Conservation (phyloP, 2,888 invertebrate genomes). For the Andrena trimmerana region DNA sequence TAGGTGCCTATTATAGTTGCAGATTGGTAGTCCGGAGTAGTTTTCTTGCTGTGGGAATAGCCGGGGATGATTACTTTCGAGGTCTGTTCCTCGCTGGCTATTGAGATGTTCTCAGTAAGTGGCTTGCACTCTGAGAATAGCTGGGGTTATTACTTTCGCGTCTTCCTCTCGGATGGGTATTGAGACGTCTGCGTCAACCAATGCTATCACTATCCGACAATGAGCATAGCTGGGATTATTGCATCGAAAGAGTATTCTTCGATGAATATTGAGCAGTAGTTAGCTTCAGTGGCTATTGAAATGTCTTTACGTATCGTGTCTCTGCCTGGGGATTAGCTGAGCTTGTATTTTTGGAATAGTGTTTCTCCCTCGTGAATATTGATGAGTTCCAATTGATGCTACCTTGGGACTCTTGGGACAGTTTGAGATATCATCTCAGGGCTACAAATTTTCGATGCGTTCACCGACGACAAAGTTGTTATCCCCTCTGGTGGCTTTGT, state of each 20-base stretch:
- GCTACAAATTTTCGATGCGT: not conserved
- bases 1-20: too few species aligned
- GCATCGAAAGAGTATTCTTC: not conserved
- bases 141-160: conserved; percentile 6
- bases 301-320: not conserved
- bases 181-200: not conserved
- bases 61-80: not conserved
- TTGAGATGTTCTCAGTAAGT: conserved; percentile 5
- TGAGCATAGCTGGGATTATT: conserved; percentile 14
- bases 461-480: not conserved
- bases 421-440: not conserved
- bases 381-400: not conserved
- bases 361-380: not conserved
- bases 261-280: conserved; percentile 8
- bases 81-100: not conserved
- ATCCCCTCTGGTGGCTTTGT: too few species aligned
- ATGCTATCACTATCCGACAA: not conserved
- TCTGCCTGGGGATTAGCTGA: not conserved
- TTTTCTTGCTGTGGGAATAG: not conserved
- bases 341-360: not conserved
- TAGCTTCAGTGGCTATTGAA: not conserved
- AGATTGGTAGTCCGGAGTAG: too few species aligned
- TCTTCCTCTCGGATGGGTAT: not conserved
- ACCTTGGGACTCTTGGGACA: not conserved
- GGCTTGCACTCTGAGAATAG: not conserved